Base-by-base conservation (phyloP, 2,113 vertebrate genomes). In the Nyctereutes procyonoides region DNA sequence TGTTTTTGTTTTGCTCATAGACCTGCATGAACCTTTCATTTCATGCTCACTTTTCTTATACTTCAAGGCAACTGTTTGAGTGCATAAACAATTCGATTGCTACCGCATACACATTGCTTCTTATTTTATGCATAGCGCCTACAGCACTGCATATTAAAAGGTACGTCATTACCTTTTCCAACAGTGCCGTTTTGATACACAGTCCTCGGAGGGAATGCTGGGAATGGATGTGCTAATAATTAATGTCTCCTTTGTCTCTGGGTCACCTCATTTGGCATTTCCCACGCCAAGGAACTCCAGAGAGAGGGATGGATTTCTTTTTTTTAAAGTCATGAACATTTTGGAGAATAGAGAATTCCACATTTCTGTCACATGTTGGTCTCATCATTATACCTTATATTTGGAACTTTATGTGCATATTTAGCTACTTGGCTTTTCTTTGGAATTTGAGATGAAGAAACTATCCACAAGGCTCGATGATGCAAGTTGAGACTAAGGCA, bases 21-120 rank as follows among this genome's bases (percentile, higher is more conserved):
- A 98, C 98, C 99, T 99, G 99, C 99, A 99, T 99, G 98, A 98
- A 98, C 98, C 97, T 98, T 96, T 98, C 99, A 99, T 99, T 99
- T 98, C 99, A 99, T 98, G 98, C 99, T 99, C 96, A n/a, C 5
- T 97, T 97, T 96, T 88, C 85, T 97, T 96, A 53, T 84, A 89
- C 97, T 98, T 97, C 95, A 95, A 98, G 97, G 97, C 97, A 97
- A 98, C 58, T 88, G 96, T 98, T 97, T 85, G 95, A 97, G 98
- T 98, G 98, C 98, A 94, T 98, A 98, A 92, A 95, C 81, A 94
- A 56, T 98, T 87, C 89, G 92, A 88, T 97, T 81, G 99, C 99
- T 99, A 96, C 97, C 97, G 98, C 99, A 98, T 97, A 95, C 97
- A 98, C 97, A 98, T 96, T 55, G 98, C 98, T 98, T 98, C 95